A percentile compares a stretch with the other conserved stretches of the same genome.
Evolutionary conservation across 2,797 vertebrate genomes (phyloP).

Genomic region (Pogoniulus pusillus): DNA sequence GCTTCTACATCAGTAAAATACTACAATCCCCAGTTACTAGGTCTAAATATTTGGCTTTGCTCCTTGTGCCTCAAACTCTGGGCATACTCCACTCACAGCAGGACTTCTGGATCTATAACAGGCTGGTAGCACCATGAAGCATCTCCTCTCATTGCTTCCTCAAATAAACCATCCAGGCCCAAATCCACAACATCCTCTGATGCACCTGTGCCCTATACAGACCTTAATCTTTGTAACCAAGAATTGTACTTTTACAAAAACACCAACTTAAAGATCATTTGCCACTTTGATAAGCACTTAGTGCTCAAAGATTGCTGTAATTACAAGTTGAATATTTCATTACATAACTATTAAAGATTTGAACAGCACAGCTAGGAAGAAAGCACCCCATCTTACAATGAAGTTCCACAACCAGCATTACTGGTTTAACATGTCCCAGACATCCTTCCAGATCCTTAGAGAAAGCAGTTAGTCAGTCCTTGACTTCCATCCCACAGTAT

Average conservation of each 20-base stretch:
- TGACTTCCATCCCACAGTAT: background rate
- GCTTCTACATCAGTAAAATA: constrained; percentile 27
- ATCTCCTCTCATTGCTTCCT: background rate
- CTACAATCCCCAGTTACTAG: background rate
- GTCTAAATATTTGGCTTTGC: background rate
- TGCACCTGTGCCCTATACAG: background rate
- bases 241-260: background rate
- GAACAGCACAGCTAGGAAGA: background rate
- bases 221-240: background rate
- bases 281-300: background rate
- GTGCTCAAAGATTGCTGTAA: background rate
- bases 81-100: background rate
- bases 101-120: background rate
- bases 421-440: constrained; percentile 5
- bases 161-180: background rate
- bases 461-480: background rate
- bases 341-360: background rate
- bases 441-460: background rate
- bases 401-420: constrained; percentile 54
- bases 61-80: background rate
- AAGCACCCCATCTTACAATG: accelerated
- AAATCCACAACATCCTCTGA: background rate
- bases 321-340: constrained; percentile 11
- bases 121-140: background rate
- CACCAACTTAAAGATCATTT: background rate